These are phyloP conservation scores for Myripristis murdjan DNA, from an alignment of 2,797 vertebrate genomes.

Conservation along the genomic window DNA sequence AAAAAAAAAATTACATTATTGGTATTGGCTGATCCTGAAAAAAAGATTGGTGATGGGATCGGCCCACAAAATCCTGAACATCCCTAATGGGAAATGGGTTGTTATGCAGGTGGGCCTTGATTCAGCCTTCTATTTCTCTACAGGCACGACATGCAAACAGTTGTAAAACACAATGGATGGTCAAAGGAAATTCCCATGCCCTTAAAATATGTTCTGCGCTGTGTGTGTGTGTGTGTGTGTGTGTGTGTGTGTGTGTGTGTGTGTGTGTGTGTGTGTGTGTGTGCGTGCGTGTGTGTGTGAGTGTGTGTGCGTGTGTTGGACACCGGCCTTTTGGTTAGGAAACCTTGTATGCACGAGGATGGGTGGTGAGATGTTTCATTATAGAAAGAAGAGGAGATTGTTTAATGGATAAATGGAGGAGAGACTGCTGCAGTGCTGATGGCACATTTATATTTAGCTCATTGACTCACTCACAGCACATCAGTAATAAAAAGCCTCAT, in stretches of 20 bases:
- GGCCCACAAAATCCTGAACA: too few species aligned
- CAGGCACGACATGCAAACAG: not conserved
- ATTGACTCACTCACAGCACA: constrained; percentile 48
- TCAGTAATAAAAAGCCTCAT: constrained; percentile 29
- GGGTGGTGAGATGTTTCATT: constrained; percentile 20
- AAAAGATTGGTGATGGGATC: too few species aligned
- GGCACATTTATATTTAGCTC: constrained; percentile 65
- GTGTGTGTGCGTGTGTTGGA: constrained; percentile 7
- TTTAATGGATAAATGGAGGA: constrained; percentile 40
- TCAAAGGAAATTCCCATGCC: constrained; percentile 40
- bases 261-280: constrained; percentile 16
- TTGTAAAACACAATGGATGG: constrained; percentile 30
- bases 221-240: constrained; percentile 25
- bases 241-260: not conserved
- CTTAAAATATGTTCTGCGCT: constrained; percentile 18
- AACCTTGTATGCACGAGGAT: not conserved
- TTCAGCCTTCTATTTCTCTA: constrained; percentile 11
- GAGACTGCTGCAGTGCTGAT: constrained; percentile 46
- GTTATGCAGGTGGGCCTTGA: not conserved
- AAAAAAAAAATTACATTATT: too few species aligned
- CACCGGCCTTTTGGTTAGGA: not conserved
- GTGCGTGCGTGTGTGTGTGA: constrained; percentile 26
- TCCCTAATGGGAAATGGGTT: constrained; percentile 14
- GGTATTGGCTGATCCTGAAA: too few species aligned
- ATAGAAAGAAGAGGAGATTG: constrained; percentile 32